phyloP scores from a whole-genome alignment of 2,888 invertebrate genomes.

The Rugalucina vietnamica region DNA sequence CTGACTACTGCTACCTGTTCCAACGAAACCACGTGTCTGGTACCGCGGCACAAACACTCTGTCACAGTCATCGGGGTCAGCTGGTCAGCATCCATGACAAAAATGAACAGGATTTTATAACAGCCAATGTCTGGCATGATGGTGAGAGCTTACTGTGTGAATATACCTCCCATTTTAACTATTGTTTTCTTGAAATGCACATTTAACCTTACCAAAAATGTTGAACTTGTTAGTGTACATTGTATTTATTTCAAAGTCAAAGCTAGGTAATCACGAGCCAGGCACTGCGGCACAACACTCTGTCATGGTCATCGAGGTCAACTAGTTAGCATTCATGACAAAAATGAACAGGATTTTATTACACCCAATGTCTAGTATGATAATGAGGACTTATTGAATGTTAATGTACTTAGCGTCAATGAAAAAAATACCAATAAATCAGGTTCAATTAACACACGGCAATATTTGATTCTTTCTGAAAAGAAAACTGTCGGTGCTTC shows the following conservation, averaged over 20 bases:
- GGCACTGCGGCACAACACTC: conserved; percentile 53
- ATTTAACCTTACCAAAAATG: too few relatives aligned
- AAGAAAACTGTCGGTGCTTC: too few relatives aligned
- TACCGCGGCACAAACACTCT: conserved; percentile 50
- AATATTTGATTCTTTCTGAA: too few relatives aligned
- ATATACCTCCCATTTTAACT: too few relatives aligned
- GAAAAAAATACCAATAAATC: too few relatives aligned
- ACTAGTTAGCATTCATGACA: conserved; percentile 58
- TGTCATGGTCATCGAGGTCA: conserved; percentile 53
- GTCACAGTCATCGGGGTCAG: conserved; percentile 47
- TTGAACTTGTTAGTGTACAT: too few relatives aligned
- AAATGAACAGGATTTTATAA: conserved; percentile 59
- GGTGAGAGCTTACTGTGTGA: too few relatives aligned
- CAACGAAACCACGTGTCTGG: conserved; percentile 28
- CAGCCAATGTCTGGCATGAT: conserved; percentile 49
- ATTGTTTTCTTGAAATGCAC: too few relatives aligned
- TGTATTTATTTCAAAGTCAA: too few relatives aligned
- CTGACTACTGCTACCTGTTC: conserved; percentile 60
- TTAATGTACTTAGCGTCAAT: too few relatives aligned
- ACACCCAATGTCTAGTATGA: conserved; percentile 46
- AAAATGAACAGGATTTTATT: conserved; percentile 59
- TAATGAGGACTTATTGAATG: too few relatives aligned
- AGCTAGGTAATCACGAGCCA: conserved; percentile 2
- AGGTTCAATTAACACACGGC: too few relatives aligned
- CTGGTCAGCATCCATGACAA: conserved; percentile 58